phyloP scores from a whole-genome alignment of 2,888 invertebrate species.

The Rhopalosiphum nymphaeae region DNA sequence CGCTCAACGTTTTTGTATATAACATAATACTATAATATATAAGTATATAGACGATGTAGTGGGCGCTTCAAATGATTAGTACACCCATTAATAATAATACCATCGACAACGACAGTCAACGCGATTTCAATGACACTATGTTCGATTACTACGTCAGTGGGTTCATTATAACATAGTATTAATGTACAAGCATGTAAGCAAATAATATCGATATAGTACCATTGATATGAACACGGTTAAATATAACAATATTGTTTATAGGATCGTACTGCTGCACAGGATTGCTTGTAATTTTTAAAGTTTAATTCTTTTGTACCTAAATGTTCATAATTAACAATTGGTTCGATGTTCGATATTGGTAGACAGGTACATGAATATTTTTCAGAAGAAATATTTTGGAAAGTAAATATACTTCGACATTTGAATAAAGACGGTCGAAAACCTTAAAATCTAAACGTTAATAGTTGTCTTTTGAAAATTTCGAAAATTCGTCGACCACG shows the following conservation, averaged over 20 bases:
- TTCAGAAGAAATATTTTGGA: background rate
- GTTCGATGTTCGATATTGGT: too few relatives aligned
- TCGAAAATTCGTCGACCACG: background rate
- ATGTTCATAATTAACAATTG: background rate
- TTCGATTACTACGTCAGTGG: background rate
- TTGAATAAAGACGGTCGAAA: background rate
- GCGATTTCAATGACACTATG: constrained; percentile 1
- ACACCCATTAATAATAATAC: background rate
- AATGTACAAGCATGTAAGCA: background rate
- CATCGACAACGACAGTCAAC: background rate
- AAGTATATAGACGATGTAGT: background rate
- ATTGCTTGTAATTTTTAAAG: background rate
- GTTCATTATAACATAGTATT: background rate
- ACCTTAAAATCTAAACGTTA: background rate
- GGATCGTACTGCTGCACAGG: background rate
- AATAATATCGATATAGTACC: background rate
- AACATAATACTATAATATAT: background rate
- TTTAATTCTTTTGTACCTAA: background rate
- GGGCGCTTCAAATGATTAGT: background rate
- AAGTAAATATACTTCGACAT: background rate
- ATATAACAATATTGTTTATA: background rate
- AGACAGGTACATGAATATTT: background rate
- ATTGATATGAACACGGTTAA: background rate
- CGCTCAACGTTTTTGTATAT: background rate
- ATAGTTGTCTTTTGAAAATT: background rate